phyloP scores from a whole-genome alignment of 2,888 invertebrate genomes.

The Drosophila robusta region DNA sequence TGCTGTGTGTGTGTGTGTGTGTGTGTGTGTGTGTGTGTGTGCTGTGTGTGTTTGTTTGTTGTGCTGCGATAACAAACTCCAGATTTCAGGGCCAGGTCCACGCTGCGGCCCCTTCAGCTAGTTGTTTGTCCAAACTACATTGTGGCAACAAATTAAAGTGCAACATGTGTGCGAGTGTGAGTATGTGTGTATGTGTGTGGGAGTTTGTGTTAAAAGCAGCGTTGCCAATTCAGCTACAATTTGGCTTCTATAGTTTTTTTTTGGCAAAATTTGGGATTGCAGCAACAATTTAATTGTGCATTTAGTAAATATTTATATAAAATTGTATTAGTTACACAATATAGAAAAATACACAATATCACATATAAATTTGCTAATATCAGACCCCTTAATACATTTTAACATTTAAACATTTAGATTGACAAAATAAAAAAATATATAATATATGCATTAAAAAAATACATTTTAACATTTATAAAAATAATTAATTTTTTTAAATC shows the following conservation, averaged over 20 bases:
- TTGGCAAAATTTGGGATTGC: no score
- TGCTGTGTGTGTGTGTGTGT: not conserved
- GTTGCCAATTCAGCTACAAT: slow-evolving; percentile 6
- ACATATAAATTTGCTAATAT: no score
- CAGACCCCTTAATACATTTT: no score
- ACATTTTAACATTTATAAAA: no score
- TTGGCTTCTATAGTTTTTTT: not conserved
- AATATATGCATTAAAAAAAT: no score
- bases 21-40: slow-evolving; percentile 5
- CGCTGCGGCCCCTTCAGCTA: slow-evolving; percentile 13
- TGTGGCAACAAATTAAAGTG: slow-evolving; percentile 53
- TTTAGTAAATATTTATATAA: no score
- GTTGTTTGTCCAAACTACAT: slow-evolving; percentile 28
- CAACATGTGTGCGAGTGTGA: slow-evolving; percentile 18
- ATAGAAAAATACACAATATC: no score
- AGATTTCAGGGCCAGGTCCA: slow-evolving; percentile 65
- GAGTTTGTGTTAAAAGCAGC: not conserved
- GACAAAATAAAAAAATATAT: no score
- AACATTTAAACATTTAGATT: no score
- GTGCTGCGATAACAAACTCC: slow-evolving; percentile 43
- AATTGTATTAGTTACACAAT: no score
- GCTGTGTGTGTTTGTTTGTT: slow-evolving; percentile 16
- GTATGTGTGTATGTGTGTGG: not conserved
- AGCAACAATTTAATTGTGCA: no score
- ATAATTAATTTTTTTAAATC: no score